phyloP scores from a whole-genome alignment of 2,888 invertebrate genomes.

The Stenolophus ochropezus region DNA sequence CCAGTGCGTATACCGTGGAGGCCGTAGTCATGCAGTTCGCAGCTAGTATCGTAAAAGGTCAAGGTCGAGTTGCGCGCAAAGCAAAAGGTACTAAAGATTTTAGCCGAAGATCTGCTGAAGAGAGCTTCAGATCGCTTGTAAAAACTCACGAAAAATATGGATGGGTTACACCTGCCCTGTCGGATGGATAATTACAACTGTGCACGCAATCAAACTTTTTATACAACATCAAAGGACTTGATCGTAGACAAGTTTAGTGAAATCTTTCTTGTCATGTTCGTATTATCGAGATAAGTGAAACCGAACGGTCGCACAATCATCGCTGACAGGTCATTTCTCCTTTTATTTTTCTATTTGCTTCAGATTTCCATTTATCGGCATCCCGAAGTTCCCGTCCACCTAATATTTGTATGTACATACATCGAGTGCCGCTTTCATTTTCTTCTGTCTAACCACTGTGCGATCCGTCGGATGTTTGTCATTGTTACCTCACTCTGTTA shows the following conservation, averaged over 20 bases:
- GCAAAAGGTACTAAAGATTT: constrained; percentile 87
- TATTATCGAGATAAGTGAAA: constrained; percentile 48
- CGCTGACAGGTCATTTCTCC: constrained; percentile 16
- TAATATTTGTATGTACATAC: constrained; percentile 11
- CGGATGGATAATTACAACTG: constrained; percentile 82
- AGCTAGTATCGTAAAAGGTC: constrained; percentile 91
- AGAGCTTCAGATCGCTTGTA: constrained; percentile 89
- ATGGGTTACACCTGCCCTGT: constrained; percentile 91
- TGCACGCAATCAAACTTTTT: constrained; percentile 33
- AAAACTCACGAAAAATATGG: constrained; percentile 94
- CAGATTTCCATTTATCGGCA: constrained; percentile 22
- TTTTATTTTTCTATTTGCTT: constrained; percentile 41
- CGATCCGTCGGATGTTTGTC: constrained; percentile 45
- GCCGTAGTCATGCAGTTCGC: constrained; percentile 93
- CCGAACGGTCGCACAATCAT: constrained; percentile 40
- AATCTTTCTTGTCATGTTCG: constrained; percentile 50
- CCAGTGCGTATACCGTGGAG: constrained; percentile 90
- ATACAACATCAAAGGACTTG: constrained; percentile 46
- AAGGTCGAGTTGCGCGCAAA: constrained; percentile 87
- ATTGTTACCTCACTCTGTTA: constrained; percentile 48
- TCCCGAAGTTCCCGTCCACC: constrained; percentile 30
- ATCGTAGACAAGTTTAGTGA: constrained; percentile 53
- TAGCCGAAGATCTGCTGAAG: constrained; percentile 87
- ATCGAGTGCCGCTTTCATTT: constrained; percentile 36
- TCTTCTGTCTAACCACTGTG: constrained; percentile 24